These are phyloP conservation scores for Tragelaphus scriptus DNA, from an alignment of 2,113 vertebrate species.

Conservation along the genomic window DNA sequence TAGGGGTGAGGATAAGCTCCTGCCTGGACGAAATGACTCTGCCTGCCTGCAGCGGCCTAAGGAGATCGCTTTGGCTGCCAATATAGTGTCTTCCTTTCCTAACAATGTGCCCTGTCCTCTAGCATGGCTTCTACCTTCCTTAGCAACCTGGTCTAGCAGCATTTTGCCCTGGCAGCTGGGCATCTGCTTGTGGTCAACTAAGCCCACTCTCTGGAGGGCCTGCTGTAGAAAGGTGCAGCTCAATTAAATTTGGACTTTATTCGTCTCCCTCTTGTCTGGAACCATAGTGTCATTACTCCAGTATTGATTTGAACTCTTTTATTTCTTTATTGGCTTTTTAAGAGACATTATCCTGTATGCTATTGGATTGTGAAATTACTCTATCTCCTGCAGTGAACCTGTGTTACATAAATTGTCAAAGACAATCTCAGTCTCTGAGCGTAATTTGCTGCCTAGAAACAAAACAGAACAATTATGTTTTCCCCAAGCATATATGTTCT, in stretches of 20 bases:
- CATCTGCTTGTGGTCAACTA: neutral
- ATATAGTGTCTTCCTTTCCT: neutral
- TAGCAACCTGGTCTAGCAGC: neutral
- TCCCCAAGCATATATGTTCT: neutral
- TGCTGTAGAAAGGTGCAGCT: neutral
- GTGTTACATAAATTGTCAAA: neutral
- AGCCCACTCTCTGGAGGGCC: neutral
- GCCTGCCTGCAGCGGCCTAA: neutral
- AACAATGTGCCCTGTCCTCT: neutral
- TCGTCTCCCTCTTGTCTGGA: neutral
- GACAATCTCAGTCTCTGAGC: neutral
- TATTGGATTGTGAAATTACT: neutral
- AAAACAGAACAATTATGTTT: neutral
- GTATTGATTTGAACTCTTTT: neutral
- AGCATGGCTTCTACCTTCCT: neutral
- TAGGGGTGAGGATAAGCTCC: neutral
- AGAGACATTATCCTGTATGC: neutral
- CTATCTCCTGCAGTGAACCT: neutral
- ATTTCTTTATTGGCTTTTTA: neutral
- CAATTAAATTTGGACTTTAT: neutral
- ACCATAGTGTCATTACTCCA: neutral
- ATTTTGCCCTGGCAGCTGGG: neutral
- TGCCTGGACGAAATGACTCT: neutral
- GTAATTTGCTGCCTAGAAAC: neutral
- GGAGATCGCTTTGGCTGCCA: neutral